Evolutionary conservation across 1,140 invertebrate species (phyloP), one percentile per base, ranked within the genome.

Genomic region (Venturia canescens): DNA sequence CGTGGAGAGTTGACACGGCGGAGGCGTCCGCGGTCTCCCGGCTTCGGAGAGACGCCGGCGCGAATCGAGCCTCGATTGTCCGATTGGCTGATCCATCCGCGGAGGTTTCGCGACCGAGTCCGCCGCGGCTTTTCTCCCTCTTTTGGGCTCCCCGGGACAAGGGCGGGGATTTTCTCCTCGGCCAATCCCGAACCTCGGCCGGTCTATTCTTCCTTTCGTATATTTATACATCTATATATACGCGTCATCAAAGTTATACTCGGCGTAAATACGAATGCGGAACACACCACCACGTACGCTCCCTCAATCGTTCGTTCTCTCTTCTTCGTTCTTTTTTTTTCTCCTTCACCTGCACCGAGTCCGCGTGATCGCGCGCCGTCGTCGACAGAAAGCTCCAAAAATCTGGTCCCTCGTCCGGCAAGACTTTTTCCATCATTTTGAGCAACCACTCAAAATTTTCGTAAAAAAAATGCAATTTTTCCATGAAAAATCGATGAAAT

Each of bases 161-260:
- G 85, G 88, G 87, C 90, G 90, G 89, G 88, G 87, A 90, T 88
- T 88, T 82, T 83, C 78, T 85, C 78, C 83, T 88, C 88, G 88
- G 87, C 90, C 89, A 91, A 91, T 91, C 90, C 86, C 83, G 85
- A 82, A 86, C 84, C 76, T 83, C 84, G 84, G 38, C 21, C 48
- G 13, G 9, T 31, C 60, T 44, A 31, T n/a, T n/a, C 7, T 48
- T 29, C 27, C 7, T n/a, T 21, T 26, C 44, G 9, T 72, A 34
- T 21, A 16, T 26, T 16, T 70, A 27, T 34, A 18, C 9, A 6
- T 29, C 34, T 60, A 50, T 11, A 44, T 29, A 44, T 70, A 23
- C 21, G 83, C 85, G 83, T 27, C 7, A 4, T 6, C 16, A 18
- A 48, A n/a, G n/a, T n/a, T n/a, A n/a, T n/a, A n/a, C n/a, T n/a